phyloP scores from a whole-genome alignment of 1,140 invertebrate species.

The Drosophila tani region DNA sequence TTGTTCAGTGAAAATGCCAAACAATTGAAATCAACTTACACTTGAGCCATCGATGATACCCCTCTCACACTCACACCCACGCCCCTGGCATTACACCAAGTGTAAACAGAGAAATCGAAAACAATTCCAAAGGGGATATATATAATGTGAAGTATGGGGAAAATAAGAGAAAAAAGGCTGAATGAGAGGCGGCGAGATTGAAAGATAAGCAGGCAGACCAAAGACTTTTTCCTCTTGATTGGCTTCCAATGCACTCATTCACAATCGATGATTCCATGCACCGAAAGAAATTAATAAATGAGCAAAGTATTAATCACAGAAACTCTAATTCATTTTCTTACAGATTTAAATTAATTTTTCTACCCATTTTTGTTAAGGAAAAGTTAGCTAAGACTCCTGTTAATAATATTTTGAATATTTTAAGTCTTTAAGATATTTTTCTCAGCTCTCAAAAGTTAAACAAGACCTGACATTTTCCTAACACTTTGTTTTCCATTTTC shows the following conservation, averaged over 20 bases:
- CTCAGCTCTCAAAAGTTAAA: not conserved
- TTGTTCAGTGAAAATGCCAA: not conserved
- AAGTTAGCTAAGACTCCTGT: not conserved
- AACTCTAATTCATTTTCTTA: too few relatives aligned
- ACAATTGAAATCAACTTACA: conserved; percentile 27
- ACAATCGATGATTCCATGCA: conserved; percentile 23
- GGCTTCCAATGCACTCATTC: conserved; percentile 43
- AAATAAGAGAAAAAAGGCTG: conserved; percentile 10
- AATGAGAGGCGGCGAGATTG: conserved; percentile 36
- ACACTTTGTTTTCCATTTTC: not conserved
- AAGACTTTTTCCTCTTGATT: conserved; percentile 48
- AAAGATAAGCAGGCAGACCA: conserved; percentile 39
- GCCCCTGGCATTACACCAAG: conserved; percentile 43
- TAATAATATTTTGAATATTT: not conserved
- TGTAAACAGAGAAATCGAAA: conserved; percentile 69
- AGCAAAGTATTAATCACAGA: not conserved
- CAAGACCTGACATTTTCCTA: not conserved
- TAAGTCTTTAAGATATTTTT: not conserved
- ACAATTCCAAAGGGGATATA: conserved; percentile 35
- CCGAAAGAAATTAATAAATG: conserved; percentile 13
- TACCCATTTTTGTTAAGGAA: not conserved
- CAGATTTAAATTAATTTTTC: too few relatives aligned
- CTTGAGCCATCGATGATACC: conserved; percentile 16
- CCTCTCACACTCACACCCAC: conserved; percentile 16
- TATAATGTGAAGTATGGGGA: not conserved